phyloP scores from a whole-genome alignment of 2,888 invertebrate genomes.

The Rhyacophila evoluta region DNA sequence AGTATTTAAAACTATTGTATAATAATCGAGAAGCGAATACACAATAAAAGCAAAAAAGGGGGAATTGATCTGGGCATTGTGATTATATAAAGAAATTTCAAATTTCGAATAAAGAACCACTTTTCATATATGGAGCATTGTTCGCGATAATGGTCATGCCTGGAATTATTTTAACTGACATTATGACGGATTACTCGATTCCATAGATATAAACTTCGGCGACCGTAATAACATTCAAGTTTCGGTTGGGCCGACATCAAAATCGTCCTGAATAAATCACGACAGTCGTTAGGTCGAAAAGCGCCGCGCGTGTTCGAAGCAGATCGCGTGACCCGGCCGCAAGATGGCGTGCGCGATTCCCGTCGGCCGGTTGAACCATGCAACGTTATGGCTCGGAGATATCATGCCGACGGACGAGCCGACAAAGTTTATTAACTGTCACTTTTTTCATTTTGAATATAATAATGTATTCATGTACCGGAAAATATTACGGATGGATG shows the following conservation, averaged over 20 bases:
- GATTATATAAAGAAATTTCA: no score
- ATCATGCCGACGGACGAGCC: background rate
- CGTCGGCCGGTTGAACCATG: background rate
- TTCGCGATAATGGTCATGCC: background rate
- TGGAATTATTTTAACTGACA: background rate
- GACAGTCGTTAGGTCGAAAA: background rate
- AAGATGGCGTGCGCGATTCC: background rate
- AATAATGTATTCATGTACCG: no score
- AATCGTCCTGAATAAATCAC: constrained; percentile 19
- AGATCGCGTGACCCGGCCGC: constrained; percentile 22
- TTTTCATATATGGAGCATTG: background rate
- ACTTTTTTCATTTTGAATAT: no score
- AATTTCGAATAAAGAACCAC: no score
- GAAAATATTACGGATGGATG: no score
- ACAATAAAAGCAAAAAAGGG: no score
- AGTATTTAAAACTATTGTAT: no score
- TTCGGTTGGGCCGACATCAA: background rate
- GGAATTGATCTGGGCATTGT: no score
- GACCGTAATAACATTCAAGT: constrained; percentile 9
- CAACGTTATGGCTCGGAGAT: background rate
- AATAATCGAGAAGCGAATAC: no score
- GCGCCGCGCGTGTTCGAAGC: background rate
- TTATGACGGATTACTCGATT: background rate
- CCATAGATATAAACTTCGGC: background rate
- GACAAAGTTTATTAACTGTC: no score